phyloP scores from a whole-genome alignment of 2,888 invertebrate genomes.

The Leptinotarsa peninsularis region DNA sequence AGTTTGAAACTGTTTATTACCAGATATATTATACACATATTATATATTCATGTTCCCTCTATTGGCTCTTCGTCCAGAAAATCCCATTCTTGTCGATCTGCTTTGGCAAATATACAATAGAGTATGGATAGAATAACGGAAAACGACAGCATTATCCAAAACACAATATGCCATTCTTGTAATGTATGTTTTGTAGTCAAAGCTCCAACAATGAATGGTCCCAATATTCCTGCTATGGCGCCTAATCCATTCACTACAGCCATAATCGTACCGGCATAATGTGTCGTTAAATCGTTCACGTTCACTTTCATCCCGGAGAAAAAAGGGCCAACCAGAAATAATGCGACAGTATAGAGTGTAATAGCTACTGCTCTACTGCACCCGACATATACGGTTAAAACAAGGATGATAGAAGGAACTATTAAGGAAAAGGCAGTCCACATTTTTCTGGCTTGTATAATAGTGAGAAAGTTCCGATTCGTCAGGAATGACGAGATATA shows the following conservation, averaged over 20 bases:
- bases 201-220: slow-evolving; percentile 30
- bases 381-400: slow-evolving; percentile 29
- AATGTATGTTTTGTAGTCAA: slow-evolving; percentile 29
- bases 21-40: background rate
- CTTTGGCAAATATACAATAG: slow-evolving; percentile 32
- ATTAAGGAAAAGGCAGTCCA: slow-evolving; percentile 29
- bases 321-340: slow-evolving; percentile 33
- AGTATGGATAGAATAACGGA: slow-evolving; percentile 7
- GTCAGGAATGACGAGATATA: slow-evolving; percentile 75
- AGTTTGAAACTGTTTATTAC: too few relatives aligned
- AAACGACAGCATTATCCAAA: slow-evolving; percentile 26
- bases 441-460: slow-evolving; percentile 69
- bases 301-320: slow-evolving; percentile 41
- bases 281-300: slow-evolving; percentile 36
- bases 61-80: slow-evolving; percentile 22
- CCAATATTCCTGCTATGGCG: slow-evolving; percentile 33
- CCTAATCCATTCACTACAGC: slow-evolving; percentile 37
- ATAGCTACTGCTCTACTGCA: slow-evolving; percentile 28
- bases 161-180: slow-evolving; percentile 26
- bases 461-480: slow-evolving; percentile 68
- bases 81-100: slow-evolving; percentile 34
- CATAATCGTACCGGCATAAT: slow-evolving; percentile 38
- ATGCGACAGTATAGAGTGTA: slow-evolving; percentile 1
- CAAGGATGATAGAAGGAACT: slow-evolving; percentile 22
- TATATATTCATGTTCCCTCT: background rate